Conservation (phyloP, 2,113 vertebrate genomes). For the Xenus cinereus region DNA sequence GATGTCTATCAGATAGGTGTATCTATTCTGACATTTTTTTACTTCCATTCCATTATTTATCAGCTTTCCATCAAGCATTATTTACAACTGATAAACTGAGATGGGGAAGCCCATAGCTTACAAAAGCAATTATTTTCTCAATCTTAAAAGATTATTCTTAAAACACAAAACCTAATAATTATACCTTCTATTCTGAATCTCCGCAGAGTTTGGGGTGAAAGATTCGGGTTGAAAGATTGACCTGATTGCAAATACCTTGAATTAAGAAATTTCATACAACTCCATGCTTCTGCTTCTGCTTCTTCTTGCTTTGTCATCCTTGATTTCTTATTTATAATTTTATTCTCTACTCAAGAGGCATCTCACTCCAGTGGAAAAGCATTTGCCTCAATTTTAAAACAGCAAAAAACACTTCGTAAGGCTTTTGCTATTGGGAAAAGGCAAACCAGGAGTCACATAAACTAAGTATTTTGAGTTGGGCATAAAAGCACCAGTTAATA, state of each 20-base stretch:
- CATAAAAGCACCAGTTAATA: background rate
- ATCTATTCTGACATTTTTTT: background rate
- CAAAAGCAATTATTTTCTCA: background rate
- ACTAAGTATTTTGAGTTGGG: background rate
- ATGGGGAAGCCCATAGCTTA: background rate
- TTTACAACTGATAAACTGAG: background rate
- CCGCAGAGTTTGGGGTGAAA: background rate
- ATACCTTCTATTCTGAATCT: background rate
- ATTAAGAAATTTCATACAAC: background rate
- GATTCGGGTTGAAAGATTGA: background rate
- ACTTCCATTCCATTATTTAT: slow-evolving; percentile 3
- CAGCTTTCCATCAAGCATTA: background rate
- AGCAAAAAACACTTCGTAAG: background rate
- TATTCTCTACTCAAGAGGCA: background rate
- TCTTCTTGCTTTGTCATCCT: background rate
- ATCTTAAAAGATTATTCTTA: background rate
- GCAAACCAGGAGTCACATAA: background rate
- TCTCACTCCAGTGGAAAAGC: background rate
- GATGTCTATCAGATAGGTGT: background rate
- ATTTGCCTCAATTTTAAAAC: background rate
- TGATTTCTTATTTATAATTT: background rate
- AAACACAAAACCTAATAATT: background rate
- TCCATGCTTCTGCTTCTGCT: background rate
- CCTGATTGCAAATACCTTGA: background rate
- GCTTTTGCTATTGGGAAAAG: background rate